Percentiles rank a stretch among this genome's conserved stretches.
These are phyloP conservation scores for Phthorimaea operculella DNA, from an alignment of 1,140 invertebrate genomes.

Conservation along the genomic window DNA sequence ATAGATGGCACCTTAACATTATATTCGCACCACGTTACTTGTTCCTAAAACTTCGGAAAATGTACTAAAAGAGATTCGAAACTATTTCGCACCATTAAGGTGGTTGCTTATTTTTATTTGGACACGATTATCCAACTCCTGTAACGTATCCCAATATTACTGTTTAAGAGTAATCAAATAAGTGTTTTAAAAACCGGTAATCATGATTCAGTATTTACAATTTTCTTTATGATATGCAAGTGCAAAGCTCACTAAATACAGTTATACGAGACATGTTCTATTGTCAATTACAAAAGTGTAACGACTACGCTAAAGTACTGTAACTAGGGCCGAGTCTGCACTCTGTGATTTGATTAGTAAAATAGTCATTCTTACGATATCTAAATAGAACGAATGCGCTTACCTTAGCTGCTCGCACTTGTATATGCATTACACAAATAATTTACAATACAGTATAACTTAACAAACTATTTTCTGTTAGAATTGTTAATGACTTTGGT, in stretches of 20 bases:
- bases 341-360: conserved; percentile 30
- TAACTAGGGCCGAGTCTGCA: conserved; percentile 13
- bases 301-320: conserved; percentile 34
- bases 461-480: conserved; percentile 59
- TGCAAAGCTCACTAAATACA: conserved; percentile 66
- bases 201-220: conserved; percentile 32
- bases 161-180: background rate
- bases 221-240: conserved; percentile 65
- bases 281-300: conserved; percentile 42
- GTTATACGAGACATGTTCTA: conserved; percentile 41
- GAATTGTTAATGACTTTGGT: conserved; percentile 66
- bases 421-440: conserved; percentile 53
- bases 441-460: conserved; percentile 58
- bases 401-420: conserved; percentile 62
- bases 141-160: no score
- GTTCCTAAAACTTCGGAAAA: conserved; percentile 12
- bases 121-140: no score
- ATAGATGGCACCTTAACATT: conserved; percentile 50
- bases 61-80: conserved; percentile 4
- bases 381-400: conserved; percentile 46
- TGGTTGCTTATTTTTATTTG: background rate
- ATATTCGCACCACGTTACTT: conserved; percentile 48
- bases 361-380: conserved; percentile 49
- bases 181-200: background rate
- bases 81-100: background rate